Base-by-base conservation (phyloP, 1,140 invertebrate species). In the Lordiphosa clarofinis region DNA sequence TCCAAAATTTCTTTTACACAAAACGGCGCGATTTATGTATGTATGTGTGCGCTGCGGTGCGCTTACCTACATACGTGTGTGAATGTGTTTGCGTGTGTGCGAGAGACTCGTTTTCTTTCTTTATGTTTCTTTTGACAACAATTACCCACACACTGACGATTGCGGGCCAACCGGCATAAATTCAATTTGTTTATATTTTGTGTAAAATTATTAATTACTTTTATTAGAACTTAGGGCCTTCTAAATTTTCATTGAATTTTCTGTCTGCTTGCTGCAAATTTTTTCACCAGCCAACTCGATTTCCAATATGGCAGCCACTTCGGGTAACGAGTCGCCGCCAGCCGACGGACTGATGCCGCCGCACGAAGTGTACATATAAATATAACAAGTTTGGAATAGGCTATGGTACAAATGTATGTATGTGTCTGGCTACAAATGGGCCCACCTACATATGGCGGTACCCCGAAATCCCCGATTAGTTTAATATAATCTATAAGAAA, bases 281-380 rank as follows among this genome's bases (percentile, higher is more conserved):
- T 79, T 78, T 81, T 81, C 70, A 61, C 65, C 60, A 40, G 36
- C 40, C 54, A 53, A 37, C 37, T 68, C 35, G 47, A 62, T 57
- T 58, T 79, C 38, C 74, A 78, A 79, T 39, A 79, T 79, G 74
- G 75, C 75, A 54, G 50, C 65, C 40, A 4, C 52, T 79, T 78
- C 74, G 74, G 66, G 48, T 50, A 39, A 42, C 43, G 43, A 46
- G 43, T 31, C 28, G 28, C 28, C 28, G 28, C 28, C 7, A 31
- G 28, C 28, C 28, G 28, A 31, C 2, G 2, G 7, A 31, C 28
- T 31, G 28, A 31, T 21, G 58, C 5, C 1, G 4, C 1, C 24
- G 19, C 11, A 61, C 73, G 67, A 76, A 76, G 61, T 58, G 35
- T 61, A 72, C 57, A 10, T 8, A 4, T 13, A 40, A 12, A 15